Evolutionary conservation across 2,797 vertebrate species (phyloP), one percentile per base, ranked within the genome.

Genomic region (Apogon hyalosoma): DNA sequence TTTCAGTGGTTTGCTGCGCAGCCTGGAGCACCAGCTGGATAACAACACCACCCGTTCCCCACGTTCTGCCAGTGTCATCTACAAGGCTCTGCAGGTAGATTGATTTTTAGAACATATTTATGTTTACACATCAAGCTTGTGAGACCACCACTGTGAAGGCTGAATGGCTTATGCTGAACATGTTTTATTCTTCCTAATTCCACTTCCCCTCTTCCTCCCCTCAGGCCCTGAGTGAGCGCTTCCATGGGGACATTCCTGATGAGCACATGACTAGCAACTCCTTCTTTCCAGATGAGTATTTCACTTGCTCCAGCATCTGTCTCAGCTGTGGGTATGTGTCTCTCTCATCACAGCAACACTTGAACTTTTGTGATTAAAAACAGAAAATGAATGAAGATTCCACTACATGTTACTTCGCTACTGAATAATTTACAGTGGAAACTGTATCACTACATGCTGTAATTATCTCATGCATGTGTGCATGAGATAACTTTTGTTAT

Each of bases 211-310:
- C n/a, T n/a, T n/a, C n/a, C n/a, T n/a, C n/a, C 15, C 11, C 49
- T 47, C 85, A 99, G 98, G 98, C 98, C 36, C 71, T 99, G 82
- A 99, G 98, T n/a, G 97, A 99, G 69, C 93, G 98, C 52, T 99
- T 99, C 90, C 97, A 95, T 28, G 98, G 97, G 28, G 97, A 99
- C 60, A 97, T 99, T 76, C 93, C 96, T 0, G 97, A 99, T 81
- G 98, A 99, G 69, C 94, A 97, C 78, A 94, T 97, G 95, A 91
- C 94, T 18, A 95, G 96, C 84, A 99, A 96, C 89, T 99, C 96
- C 24, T 99, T 99, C 84, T 99, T 99, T 77, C 98, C 98, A 36
- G 98, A 99, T 60, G 97, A 99, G 80, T 99, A 99, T 91, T 99
- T 99, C 69, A 99, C 97, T 65, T 99, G 98, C 87, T 98, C 97